Evolutionary conservation across 2,797 vertebrate genomes (phyloP).

Genomic region (Eremophila alpestris): DNA sequence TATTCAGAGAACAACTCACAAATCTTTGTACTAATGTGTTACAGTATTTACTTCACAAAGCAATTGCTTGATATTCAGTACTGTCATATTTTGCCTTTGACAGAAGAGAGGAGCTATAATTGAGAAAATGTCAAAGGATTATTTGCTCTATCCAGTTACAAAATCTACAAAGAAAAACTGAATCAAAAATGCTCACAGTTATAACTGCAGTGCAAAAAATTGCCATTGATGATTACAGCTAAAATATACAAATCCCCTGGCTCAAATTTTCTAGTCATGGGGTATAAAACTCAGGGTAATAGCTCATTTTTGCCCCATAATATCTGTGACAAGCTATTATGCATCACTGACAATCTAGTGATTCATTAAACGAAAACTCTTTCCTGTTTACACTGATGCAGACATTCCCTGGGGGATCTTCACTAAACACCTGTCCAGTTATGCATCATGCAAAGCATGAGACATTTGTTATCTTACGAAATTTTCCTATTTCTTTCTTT

Average conservation of each 20-base stretch:
- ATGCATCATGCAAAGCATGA: not conserved
- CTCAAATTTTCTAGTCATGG: not conserved
- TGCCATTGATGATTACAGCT: not conserved
- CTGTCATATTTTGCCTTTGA: not conserved
- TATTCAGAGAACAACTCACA: not conserved
- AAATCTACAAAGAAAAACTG: not conserved
- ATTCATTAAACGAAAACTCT: slow-evolving; percentile 27
- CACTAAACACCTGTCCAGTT: not conserved
- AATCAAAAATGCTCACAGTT: not conserved
- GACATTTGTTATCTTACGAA: not conserved
- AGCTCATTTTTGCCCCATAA: not conserved
- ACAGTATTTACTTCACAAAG: not conserved
- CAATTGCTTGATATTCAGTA: not conserved
- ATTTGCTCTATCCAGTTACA: not conserved
- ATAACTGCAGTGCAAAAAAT: not conserved
- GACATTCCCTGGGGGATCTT: not conserved
- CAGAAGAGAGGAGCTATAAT: not conserved
- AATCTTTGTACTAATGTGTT: not conserved
- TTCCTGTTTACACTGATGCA: not conserved
- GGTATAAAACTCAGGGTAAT: slow-evolving; percentile 5
- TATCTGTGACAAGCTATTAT: not conserved
- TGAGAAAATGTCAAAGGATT: not conserved
- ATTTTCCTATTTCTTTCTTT: not conserved
- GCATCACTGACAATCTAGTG: slow-evolving; percentile 18
- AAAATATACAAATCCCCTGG: not conserved